These are phyloP conservation scores for Vulpes vulpes DNA, from an alignment of 2,113 vertebrate species.

Conservation along the genomic window DNA sequence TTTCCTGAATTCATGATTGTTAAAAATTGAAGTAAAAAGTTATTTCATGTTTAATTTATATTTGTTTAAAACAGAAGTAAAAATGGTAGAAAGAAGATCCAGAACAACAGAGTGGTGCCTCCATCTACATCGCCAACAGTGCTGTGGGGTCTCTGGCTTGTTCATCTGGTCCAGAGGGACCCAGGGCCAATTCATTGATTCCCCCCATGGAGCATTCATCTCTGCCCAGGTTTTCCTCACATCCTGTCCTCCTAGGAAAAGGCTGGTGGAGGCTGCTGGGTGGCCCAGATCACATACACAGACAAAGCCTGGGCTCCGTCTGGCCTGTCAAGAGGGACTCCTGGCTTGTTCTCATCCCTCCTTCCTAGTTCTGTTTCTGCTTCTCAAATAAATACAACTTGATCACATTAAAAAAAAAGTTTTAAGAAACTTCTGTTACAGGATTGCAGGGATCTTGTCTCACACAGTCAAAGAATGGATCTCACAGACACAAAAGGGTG, in stretches of 20 bases:
- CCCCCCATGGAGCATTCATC: neutral
- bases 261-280: neutral
- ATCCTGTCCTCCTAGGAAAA: neutral
- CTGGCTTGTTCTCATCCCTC: neutral
- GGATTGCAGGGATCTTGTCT: neutral
- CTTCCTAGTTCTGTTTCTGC: neutral
- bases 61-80: neutral
- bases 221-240: neutral
- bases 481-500: neutral
- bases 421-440: neutral
- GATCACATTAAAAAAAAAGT: neutral
- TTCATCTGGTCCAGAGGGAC: neutral
- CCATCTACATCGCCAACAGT: neutral
- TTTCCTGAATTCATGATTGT: neutral
- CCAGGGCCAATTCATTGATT: neutral
- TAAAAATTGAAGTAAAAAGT: neutral
- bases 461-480: neutral
- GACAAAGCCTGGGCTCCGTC: neutral
- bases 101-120: neutral
- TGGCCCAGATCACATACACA: neutral
- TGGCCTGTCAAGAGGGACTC: neutral
- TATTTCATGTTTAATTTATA: slow-evolving; percentile 22
- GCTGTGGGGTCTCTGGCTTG: neutral
- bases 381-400: neutral
- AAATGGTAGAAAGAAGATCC: neutral